phyloP scores from a whole-genome alignment of 1,140 invertebrate genomes.

The Bursaphelenchus mucronatus region DNA sequence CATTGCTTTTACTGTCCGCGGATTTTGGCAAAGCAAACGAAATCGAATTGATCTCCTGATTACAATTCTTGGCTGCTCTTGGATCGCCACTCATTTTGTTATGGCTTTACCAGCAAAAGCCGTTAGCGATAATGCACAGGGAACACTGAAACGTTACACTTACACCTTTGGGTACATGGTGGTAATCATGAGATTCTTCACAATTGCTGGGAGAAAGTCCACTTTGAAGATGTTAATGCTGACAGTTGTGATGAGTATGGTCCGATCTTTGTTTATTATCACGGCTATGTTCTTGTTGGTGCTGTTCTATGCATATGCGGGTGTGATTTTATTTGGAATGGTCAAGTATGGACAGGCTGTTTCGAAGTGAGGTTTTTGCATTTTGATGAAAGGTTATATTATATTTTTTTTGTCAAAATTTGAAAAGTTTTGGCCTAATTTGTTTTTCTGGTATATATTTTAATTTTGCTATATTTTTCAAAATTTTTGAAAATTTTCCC shows the following conservation, averaged over 20 bases:
- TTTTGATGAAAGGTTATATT: constrained; percentile 5
- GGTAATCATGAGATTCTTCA: constrained; percentile 95
- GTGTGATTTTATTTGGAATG: constrained; percentile 95
- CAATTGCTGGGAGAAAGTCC: constrained; percentile 77
- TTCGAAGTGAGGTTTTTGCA: constrained; percentile 70
- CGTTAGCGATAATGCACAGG: constrained; percentile 11
- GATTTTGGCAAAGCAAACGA: constrained; percentile 94
- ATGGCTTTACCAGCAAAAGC: constrained; percentile 66
- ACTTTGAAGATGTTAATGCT: constrained; percentile 99
- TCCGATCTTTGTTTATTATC: constrained; percentile 99
- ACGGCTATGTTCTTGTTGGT: constrained; percentile 99
- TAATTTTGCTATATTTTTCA: too few species aligned
- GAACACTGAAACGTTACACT: constrained; percentile 61
- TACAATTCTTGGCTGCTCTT: constrained; percentile 88
- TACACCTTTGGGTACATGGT: constrained; percentile 96
- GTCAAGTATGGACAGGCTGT: constrained; percentile 98
- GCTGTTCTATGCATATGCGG: constrained; percentile 94
- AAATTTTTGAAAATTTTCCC: too few species aligned
- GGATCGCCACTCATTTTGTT: constrained; percentile 83
- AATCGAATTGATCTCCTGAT: constrained; percentile 97
- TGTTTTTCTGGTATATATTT: background rate
- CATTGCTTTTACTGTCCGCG: constrained; percentile 92
- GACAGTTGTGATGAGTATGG: constrained; percentile 91
- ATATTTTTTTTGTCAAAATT: background rate
- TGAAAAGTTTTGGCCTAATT: constrained; percentile 3